Evolutionary conservation across 2,113 vertebrate species (phyloP).

Genomic region (cat (Felis catus)): DNA sequence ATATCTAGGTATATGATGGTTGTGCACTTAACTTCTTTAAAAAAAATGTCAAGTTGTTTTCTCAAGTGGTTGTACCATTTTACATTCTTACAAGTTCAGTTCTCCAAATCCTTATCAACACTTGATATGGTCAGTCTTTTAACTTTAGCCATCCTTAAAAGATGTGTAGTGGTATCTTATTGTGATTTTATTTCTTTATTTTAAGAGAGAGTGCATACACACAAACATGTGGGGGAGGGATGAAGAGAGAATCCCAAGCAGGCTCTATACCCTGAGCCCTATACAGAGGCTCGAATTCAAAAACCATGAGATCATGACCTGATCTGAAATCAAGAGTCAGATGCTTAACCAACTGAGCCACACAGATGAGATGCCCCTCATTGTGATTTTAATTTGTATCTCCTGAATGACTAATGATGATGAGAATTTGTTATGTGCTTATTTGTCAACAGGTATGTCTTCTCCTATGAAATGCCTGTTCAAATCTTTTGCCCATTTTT

Average conservation of each 20-base stretch:
- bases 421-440: background rate
- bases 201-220: no score
- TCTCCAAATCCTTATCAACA: background rate
- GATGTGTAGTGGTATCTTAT: background rate
- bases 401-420: background rate
- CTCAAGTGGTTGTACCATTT: background rate
- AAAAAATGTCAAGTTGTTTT: conserved; percentile 16
- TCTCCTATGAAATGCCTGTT: background rate
- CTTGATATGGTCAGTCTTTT: background rate
- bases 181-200: background rate
- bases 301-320: no score
- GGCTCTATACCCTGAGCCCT: no score
- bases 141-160: background rate
- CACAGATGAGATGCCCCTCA: no score
- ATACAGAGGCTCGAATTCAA: no score
- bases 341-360: no score
- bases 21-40: background rate
- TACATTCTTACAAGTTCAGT: background rate
- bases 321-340: no score
- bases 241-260: no score
- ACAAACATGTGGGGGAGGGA: no score
- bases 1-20: background rate
- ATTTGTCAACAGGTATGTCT: background rate
- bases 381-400: background rate
- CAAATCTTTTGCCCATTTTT: background rate